A percentile compares a stretch with the other conserved stretches of the same genome.
phyloP scores from a whole-genome alignment of 1,140 invertebrate genomes.

The Neodiprion fabricii region DNA sequence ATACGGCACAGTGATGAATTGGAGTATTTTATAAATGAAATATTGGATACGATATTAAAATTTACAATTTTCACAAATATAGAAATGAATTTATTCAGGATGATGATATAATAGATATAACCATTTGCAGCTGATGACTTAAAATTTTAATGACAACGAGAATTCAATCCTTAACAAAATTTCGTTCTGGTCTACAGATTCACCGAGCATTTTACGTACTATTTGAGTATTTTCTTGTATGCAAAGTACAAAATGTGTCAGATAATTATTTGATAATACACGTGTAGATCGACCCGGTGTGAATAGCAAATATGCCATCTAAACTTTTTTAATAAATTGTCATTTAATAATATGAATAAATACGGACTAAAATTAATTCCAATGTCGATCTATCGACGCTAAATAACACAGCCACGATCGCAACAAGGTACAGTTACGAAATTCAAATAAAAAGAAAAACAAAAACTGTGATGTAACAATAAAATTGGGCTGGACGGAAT shows the following conservation, averaged over 20 bases:
- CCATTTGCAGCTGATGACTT: not conserved
- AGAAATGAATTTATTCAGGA: too few species aligned
- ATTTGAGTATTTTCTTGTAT: not conserved
- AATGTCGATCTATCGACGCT: not conserved
- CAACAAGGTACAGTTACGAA: not conserved
- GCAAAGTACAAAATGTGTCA: not conserved
- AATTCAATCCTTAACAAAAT: too few species aligned
- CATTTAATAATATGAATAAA: not conserved
- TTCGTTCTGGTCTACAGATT: not conserved
- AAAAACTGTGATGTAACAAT: constrained; percentile 23
- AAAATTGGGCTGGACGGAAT: constrained; percentile 59
- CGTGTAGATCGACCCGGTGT: not conserved
- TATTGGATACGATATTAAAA: too few species aligned
- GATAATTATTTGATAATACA: not conserved
- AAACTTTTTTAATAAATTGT: not conserved
- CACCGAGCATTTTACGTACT: not conserved
- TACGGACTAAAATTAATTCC: not conserved
- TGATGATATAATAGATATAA: not conserved
- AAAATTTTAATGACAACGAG: not conserved
- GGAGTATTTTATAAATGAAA: too few species aligned
- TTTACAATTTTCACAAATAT: too few species aligned
- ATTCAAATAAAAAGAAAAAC: constrained; percentile 1
- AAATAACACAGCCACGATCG: not conserved
- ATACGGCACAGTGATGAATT: too few species aligned
- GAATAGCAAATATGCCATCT: not conserved